Evolutionary conservation across 2,113 vertebrate genomes (phyloP), one percentile per base, ranked within the genome.

Genomic region (Rhynchomys soricoides): DNA sequence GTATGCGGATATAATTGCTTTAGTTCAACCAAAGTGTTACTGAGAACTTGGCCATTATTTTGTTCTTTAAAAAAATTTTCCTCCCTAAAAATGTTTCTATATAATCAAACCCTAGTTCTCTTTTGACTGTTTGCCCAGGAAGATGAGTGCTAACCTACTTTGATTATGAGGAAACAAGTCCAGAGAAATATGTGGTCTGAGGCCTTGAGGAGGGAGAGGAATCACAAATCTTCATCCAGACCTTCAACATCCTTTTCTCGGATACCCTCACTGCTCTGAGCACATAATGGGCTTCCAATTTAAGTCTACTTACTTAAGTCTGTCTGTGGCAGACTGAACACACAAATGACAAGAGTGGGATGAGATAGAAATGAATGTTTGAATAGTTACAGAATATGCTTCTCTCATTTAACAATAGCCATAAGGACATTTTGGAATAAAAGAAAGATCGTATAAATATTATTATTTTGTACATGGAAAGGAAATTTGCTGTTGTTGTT

Each of bases 21-120:
- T 96, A 71, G 94, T 95, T 93, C 71, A 87, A 55, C 22, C 66
- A 85, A 95, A 81, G 64, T 48, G 10, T 82, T 45, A 90, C 92
- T 91, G 55, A 94, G n/a, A 50, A 85, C 37, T 59, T 43, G 71
- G 77, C 45, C 7, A 81, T 52, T 92, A 71, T 85, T 71, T 92
- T 93, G 29, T 37, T 16, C 37, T 89, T 90, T 68, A 31, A 75
- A 86, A 83, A 64, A 70, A 50, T 77, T 17, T 31, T 17, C 16
- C 13, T 77, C 55, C 1, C 29, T 37, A 57, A 17, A 87, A 59
- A 66, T 85, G 13, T n/a, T 91, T 93, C 37, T 26, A 7, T 86
- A 70, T 86, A 75, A 91, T 89, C 73, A 83, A 90, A 95, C 50
- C 73, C 86, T 55, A 68, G 40, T 78, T 91, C 37, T 48, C 66